These are phyloP conservation scores for Halcyon leucocephala DNA, from an alignment of 2,797 vertebrate genomes.

Conservation along the genomic window DNA sequence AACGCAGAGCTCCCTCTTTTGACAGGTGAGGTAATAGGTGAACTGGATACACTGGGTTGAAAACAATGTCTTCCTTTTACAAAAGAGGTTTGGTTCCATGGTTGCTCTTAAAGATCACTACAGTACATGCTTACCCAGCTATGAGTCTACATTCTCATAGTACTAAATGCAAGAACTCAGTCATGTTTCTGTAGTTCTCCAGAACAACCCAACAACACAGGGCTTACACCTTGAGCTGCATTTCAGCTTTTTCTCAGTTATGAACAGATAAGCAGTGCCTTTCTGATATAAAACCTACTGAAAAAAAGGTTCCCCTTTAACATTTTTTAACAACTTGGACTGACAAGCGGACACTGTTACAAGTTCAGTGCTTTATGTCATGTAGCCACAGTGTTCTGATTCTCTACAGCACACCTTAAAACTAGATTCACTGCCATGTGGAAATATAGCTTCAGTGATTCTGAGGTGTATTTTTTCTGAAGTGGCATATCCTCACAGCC, in stretches of 20 bases:
- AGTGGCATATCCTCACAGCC: background rate
- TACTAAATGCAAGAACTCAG: background rate
- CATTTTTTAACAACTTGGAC: background rate
- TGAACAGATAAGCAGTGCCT: background rate
- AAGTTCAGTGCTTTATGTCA: background rate
- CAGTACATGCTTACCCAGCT: no score
- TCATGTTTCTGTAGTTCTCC: background rate
- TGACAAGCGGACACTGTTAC: background rate
- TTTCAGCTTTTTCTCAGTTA: background rate
- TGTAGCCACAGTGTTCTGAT: background rate
- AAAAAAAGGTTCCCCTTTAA: background rate
- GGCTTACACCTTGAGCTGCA: background rate
- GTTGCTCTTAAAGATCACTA: background rate
- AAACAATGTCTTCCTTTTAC: background rate
- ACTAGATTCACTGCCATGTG: background rate
- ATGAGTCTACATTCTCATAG: fast-evolving
- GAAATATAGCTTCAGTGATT: background rate
- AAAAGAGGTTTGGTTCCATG: background rate
- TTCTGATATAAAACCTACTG: background rate
- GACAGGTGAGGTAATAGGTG: background rate
- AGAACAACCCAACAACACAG: background rate
- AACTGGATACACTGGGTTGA: background rate
- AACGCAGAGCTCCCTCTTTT: background rate
- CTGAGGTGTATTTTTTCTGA: background rate
- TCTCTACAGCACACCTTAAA: background rate